phyloP scores from a whole-genome alignment of 2,113 vertebrate genomes.

The Glaucidium brasilianum region DNA sequence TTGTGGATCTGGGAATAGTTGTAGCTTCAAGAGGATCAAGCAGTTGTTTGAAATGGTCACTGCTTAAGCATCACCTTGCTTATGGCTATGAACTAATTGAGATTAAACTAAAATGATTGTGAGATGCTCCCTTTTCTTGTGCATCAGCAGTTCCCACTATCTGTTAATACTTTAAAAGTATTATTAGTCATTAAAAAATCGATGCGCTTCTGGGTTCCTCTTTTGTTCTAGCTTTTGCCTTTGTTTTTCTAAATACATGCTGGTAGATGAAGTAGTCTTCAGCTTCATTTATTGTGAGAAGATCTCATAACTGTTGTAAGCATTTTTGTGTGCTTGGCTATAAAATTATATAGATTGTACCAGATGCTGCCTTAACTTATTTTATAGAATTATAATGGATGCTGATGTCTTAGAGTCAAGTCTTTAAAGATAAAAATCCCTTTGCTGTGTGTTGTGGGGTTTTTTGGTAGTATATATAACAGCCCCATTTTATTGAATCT shows the following conservation, averaged over 20 bases:
- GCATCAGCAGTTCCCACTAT: not conserved
- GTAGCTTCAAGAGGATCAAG: slow-evolving; percentile 21
- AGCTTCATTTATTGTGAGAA: not conserved
- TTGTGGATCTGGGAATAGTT: not conserved
- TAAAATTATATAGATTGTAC: slow-evolving; percentile 37
- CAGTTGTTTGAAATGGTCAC: slow-evolving; percentile 29
- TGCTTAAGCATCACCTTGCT: slow-evolving; percentile 37
- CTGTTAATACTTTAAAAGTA: slow-evolving; percentile 3
- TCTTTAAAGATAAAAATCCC: slow-evolving; percentile 16
- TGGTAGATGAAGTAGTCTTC: not conserved
- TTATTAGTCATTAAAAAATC: not conserved
- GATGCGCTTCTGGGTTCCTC: not conserved
- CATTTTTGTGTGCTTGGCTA: slow-evolving; percentile 10
- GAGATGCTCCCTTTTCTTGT: not conserved
- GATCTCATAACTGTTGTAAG: not conserved
- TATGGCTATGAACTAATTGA: slow-evolving; percentile 24
- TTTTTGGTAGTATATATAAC: not conserved
- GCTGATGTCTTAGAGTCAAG: not conserved
- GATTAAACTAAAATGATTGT: slow-evolving; percentile 22
- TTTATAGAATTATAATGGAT: slow-evolving; percentile 53
- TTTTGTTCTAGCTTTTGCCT: slow-evolving; percentile 9
- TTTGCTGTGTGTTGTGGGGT: not conserved
- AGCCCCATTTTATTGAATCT: not conserved
- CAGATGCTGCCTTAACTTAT: slow-evolving; percentile 26
- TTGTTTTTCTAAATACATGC: not conserved